Base-by-base conservation (phyloP, 2,888 invertebrate species). In the Calephelis perditalis region DNA sequence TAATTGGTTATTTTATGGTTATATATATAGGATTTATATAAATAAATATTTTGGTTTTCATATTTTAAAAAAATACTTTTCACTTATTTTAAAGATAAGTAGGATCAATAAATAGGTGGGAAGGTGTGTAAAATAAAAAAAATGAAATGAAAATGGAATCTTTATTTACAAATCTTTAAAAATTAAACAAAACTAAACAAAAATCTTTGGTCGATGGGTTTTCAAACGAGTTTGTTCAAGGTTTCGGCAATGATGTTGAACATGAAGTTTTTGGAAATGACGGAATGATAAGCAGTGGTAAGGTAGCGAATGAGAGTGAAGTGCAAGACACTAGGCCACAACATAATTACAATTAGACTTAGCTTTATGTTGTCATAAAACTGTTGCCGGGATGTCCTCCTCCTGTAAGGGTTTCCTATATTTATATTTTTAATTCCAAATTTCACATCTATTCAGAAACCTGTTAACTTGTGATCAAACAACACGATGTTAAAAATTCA, bases 301-400 rank as follows among this genome's bases (percentile, higher is more conserved):
- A 86, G 84, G 84, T 89, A 88, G 88, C 86, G 76, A 76, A 74
- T 86, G 86, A 81, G 70, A 64, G 70, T 73, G 77, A 73, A 68
- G 81, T 81, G 86, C 83, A 77, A 74, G 79, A 78, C 78, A 81
- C 85, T 84, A 79, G 78, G 79, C 81, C 85, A 86, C 82, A 84
- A 84, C 80, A 84, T 76, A 84, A 76, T 80, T 77, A 82, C 76
- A 75, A 80, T 80, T 78, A 73, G 81, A 90, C 90, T 90, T 90
- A 90, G 87, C 89, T 89, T 84, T 83, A 70, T 74, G 83, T 68
- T 73, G 80, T 87, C 82, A 89, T 71, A 90, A 84, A 70, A 88
- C 79, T 69, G 89, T 90, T 56, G 86, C 89, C 58, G 89, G 90
- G 81, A 86, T 82, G 82, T 90, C 89, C 81, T 86, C 88, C 79